Percentiles rank a stretch among this genome's conserved stretches.
These are phyloP conservation scores for Phengaris alcon DNA, from an alignment of 2,888 invertebrate species.

Conservation along the genomic window DNA sequence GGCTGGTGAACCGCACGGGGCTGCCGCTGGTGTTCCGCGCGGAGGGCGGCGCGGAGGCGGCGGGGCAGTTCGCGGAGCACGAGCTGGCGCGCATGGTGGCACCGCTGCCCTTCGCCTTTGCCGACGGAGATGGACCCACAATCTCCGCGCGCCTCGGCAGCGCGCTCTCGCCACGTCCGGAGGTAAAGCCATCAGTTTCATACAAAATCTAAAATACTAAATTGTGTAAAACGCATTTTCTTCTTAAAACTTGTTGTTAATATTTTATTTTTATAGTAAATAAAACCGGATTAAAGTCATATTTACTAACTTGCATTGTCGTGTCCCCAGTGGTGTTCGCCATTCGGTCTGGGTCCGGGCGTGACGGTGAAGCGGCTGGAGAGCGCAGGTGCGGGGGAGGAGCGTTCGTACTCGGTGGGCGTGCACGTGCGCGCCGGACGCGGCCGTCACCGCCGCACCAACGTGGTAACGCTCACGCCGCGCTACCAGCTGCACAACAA, in stretches of 20 bases:
- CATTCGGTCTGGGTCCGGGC: slow-evolving; percentile 91
- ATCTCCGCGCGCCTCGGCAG: slow-evolving; percentile 88
- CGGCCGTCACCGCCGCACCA: slow-evolving; percentile 93
- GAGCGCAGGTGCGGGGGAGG: slow-evolving; percentile 61
- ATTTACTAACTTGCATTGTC: no score
- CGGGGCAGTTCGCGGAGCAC: slow-evolving; percentile 96
- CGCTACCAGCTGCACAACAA: slow-evolving; percentile 96
- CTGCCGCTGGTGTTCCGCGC: slow-evolving; percentile 97
- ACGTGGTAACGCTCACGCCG: slow-evolving; percentile 94
- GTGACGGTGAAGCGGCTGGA: slow-evolving; percentile 82
- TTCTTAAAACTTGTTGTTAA: no score
- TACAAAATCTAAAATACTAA: no score
- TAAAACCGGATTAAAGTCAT: neutral
- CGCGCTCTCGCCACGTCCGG: slow-evolving; percentile 71
- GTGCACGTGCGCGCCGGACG: slow-evolving; percentile 92
- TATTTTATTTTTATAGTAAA: no score
- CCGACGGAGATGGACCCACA: slow-evolving; percentile 91
- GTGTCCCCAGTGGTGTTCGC: slow-evolving; percentile 87
- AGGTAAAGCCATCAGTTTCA: slow-evolving; percentile 45
- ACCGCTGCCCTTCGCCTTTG: slow-evolving; percentile 95
- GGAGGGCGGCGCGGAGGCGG: slow-evolving; percentile 88
- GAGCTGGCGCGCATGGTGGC: slow-evolving; percentile 95
- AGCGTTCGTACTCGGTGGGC: slow-evolving; percentile 90
- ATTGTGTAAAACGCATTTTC: no score
- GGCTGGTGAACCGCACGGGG: slow-evolving; percentile 97